Conservation (phyloP, 2,113 vertebrate species). For the Geococcyx californianus region DNA sequence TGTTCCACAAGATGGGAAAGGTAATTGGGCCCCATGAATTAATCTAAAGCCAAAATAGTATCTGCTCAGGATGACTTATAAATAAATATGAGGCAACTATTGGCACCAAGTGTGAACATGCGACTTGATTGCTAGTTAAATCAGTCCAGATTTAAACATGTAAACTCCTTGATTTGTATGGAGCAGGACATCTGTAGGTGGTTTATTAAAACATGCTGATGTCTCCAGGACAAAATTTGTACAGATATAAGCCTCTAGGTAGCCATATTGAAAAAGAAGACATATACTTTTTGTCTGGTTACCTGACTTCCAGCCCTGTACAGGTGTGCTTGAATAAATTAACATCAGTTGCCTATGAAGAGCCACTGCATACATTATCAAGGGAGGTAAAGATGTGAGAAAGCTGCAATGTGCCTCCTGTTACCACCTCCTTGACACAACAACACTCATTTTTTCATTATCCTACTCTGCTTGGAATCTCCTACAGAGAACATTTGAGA, state of each 20-base stretch:
- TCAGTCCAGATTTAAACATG: conserved; percentile 74
- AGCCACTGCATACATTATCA: conserved; percentile 92
- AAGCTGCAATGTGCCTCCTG: conserved; percentile 76
- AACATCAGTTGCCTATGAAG: conserved; percentile 83
- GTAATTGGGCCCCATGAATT: conserved; percentile 51
- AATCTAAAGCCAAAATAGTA: conserved; percentile 71
- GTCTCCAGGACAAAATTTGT: conserved; percentile 73
- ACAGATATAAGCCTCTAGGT: conserved; percentile 65
- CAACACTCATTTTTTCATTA: conserved; percentile 62
- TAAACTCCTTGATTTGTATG: conserved; percentile 75
- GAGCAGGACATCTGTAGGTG: conserved; percentile 74
- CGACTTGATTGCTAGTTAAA: conserved; percentile 74
- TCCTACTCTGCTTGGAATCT: conserved; percentile 48
- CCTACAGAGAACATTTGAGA: conserved; percentile 56
- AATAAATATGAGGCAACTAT: conserved; percentile 74
- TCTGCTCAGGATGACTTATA: conserved; percentile 69
- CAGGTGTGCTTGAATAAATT: conserved; percentile 90
- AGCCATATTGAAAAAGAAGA: conserved; percentile 67
- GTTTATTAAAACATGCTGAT: conserved; percentile 80
- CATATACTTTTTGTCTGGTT: conserved; percentile 69
- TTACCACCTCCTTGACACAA: conserved; percentile 79
- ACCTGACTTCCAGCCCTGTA: conserved; percentile 81
- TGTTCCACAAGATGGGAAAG: conserved; percentile 32
- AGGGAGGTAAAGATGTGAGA: conserved; percentile 80
- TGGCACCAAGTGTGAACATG: conserved; percentile 70